Base-by-base conservation (phyloP, 2,113 vertebrate genomes). In the Bubo scandiacus region DNA sequence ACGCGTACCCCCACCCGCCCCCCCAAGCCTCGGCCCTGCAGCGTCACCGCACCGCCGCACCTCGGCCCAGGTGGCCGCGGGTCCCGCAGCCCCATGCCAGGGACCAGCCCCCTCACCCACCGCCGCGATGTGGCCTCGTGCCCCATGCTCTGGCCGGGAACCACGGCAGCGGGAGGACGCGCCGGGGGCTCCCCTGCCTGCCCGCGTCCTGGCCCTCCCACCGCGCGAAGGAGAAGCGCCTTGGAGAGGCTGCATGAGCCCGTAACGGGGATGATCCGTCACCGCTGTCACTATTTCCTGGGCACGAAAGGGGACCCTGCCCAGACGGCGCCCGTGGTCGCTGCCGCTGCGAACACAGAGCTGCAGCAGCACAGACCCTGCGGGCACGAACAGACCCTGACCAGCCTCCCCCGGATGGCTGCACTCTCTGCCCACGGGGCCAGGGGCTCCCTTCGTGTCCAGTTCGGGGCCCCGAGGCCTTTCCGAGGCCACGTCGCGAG, bases 1-100 rank as follows among this genome's bases (percentile, higher is more conserved):
- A 71, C 2, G 0, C 4, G 14, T 5, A 52, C 27, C 26, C 30
- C 74, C 1, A 1, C 32, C 34, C 8, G 0, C 34, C 40, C 42
- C 62, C 12, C 68, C 30, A 5, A 3, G 20, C 21, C 71, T 42
- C 42, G 40, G 6, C 73, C 55, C 55, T 20, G 25, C n/a, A 30
- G 58, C 6, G 2, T 20, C 30, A 49, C 30, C 42, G 9, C 42
- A 13, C 32, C 4, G 2, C 73, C 15, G 52, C 1, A 2, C 52
- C 25, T 27, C 3, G 1, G 36, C 40, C 43, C 43, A 43, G 43
- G 43, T 4, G 15, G 43, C 43, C 43, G 6, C 6, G 43, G 43
- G 43, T 43, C 43, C 43, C 15, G 15, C 43, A 43, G 15, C 43
- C 43, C 15, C 15, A 1, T 14, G 20, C 42, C 67, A 22, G 52